Conservation (phyloP, 2,797 vertebrate species). For the Borostomias antarcticus region DNA sequence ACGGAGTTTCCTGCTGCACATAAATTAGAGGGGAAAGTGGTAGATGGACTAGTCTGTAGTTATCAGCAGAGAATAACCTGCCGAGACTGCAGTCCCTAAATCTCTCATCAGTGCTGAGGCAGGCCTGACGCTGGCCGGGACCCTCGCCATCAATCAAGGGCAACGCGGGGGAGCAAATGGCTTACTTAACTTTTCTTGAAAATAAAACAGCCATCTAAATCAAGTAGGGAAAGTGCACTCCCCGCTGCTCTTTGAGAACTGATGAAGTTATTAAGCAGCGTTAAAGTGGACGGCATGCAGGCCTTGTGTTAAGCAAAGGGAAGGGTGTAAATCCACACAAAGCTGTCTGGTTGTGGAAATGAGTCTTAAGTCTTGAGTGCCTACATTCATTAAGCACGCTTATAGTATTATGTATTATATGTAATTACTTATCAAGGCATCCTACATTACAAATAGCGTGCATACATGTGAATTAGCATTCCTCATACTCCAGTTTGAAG, state of each 20-base stretch:
- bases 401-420: neutral
- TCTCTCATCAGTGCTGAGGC: slow-evolving; percentile 69
- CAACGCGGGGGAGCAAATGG: slow-evolving; percentile 62
- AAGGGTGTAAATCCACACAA: slow-evolving; percentile 26
- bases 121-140: slow-evolving; percentile 51
- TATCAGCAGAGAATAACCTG: slow-evolving; percentile 58
- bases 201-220: slow-evolving; percentile 66
- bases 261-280: slow-evolving; percentile 48
- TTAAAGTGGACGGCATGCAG: slow-evolving; percentile 26
- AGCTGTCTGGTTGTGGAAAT: neutral
- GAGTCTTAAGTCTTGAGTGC: neutral
- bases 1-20: slow-evolving; percentile 34
- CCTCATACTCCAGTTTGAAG: neutral
- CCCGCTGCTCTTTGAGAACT: slow-evolving; percentile 21
- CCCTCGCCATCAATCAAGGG: slow-evolving; percentile 64
- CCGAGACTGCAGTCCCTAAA: slow-evolving; percentile 63
- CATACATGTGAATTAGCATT: neutral
- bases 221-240: slow-evolving; percentile 47
- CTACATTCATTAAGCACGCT: neutral
- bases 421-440: neutral
- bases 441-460: neutral
- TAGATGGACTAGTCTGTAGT: slow-evolving; percentile 43
- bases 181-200: slow-evolving; percentile 62
- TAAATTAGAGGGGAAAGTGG: slow-evolving; percentile 67
- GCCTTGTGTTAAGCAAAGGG: slow-evolving; percentile 33